Evolutionary conservation across 2,797 vertebrate species (phyloP).

Genomic region (Apodemus agrarius): DNA sequence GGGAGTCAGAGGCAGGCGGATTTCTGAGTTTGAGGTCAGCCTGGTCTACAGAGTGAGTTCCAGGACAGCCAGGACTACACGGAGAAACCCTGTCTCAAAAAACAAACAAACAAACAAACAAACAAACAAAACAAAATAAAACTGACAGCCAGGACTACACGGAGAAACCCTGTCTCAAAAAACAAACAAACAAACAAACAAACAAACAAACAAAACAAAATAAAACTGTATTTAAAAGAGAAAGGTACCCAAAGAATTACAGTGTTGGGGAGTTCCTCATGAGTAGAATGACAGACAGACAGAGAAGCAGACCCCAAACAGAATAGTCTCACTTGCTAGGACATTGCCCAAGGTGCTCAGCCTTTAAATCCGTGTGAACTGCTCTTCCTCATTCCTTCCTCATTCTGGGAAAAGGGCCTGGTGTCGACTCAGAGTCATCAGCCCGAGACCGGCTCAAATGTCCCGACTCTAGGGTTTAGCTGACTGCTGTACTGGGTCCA

Average conservation of each 20-base stretch:
- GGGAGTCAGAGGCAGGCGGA: no score
- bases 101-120: no score
- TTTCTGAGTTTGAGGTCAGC: no score
- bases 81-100: no score
- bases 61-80: no score
- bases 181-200: no score
- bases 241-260: neutral
- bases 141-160: no score
- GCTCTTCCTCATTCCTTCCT: neutral
- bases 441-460: neutral
- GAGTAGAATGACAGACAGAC: neutral
- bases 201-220: no score
- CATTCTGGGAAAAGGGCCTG: neutral
- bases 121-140: no score
- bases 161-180: no score
- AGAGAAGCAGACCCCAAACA: neutral
- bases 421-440: neutral
- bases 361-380: neutral
- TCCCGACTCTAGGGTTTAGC: neutral
- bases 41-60: no score
- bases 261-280: neutral
- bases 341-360: neutral
- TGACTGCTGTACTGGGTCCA: neutral
- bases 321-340: neutral
- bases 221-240: neutral